Evolutionary conservation across 2,888 invertebrate genomes (phyloP).

Genomic region (Plagodis pulveraria): DNA sequence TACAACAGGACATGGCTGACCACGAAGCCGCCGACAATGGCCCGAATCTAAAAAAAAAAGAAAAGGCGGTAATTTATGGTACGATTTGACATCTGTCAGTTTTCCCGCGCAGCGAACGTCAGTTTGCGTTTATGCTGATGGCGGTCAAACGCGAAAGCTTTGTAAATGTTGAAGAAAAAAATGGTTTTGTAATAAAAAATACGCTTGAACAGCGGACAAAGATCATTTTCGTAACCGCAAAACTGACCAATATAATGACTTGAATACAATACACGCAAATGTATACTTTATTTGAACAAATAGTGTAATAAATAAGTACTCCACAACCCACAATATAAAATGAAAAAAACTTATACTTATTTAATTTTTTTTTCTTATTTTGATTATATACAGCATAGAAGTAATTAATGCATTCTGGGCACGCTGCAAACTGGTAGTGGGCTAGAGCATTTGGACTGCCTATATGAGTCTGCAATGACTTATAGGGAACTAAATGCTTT

Average conservation of each 20-base stretch:
- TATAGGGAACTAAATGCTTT: no score
- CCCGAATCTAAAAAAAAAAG: conserved; percentile 31
- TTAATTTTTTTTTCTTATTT: no score
- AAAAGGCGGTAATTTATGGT: conserved; percentile 48
- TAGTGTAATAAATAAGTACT: background rate
- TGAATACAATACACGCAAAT: conserved; percentile 43
- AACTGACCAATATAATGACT: conserved; percentile 58
- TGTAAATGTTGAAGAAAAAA: conserved; percentile 28
- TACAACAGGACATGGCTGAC: conserved; percentile 58
- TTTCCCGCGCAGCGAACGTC: conserved; percentile 52
- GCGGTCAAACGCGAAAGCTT: conserved; percentile 36
- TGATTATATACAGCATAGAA: no score
- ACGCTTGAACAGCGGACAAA: conserved; percentile 42
- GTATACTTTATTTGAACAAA: background rate
- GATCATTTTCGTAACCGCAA: conserved; percentile 73
- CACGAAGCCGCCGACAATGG: conserved; percentile 41
- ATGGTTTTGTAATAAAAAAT: conserved; percentile 21
- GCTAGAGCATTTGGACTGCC: no score
- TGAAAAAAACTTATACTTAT: no score
- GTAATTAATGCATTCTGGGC: no score
- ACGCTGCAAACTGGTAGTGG: no score
- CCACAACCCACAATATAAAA: background rate
- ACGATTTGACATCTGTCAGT: conserved; percentile 66
- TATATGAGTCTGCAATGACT: no score
- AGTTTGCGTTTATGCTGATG: conserved; percentile 37